A percentile compares a stretch with the other conserved stretches of the same genome.
These are phyloP conservation scores for Odontocerum albicorne DNA, from an alignment of 2,888 invertebrate species.

Conservation along the genomic window DNA sequence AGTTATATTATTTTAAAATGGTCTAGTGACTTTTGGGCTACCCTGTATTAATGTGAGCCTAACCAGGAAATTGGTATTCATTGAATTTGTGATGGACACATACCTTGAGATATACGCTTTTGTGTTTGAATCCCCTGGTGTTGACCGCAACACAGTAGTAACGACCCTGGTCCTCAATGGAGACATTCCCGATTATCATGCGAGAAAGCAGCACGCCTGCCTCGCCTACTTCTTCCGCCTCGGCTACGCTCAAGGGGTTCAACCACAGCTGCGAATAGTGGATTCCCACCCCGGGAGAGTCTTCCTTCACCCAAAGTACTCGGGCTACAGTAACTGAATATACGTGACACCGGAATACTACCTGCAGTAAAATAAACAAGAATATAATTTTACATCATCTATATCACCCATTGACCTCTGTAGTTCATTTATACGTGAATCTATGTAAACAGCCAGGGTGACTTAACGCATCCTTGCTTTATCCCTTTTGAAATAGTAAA, in stretches of 20 bases:
- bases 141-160: conserved; percentile 34
- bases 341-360: conserved; percentile 34
- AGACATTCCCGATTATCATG: conserved; percentile 25
- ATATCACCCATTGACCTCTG: no score
- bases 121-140: conserved; percentile 31
- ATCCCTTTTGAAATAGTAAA: no score
- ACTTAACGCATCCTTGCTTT: no score
- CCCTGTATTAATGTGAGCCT: no score
- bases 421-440: no score
- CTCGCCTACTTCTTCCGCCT: conserved; percentile 19
- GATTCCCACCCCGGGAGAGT: conserved; percentile 9
- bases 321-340: conserved; percentile 21
- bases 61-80: no score
- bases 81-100: not conserved
- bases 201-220: conserved; percentile 25
- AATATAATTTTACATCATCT: no score
- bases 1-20: no score
- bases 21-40: no score
- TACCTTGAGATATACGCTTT: conserved; percentile 31
- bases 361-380: conserved; percentile 18
- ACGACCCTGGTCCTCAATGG: conserved; percentile 19
- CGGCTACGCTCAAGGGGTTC: conserved; percentile 18
- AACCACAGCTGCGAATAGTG: conserved; percentile 18
- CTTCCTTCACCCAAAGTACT: conserved; percentile 28
- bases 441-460: no score